Evolutionary conservation across 2,797 vertebrate genomes (phyloP).

Genomic region (Menidia menidia): DNA sequence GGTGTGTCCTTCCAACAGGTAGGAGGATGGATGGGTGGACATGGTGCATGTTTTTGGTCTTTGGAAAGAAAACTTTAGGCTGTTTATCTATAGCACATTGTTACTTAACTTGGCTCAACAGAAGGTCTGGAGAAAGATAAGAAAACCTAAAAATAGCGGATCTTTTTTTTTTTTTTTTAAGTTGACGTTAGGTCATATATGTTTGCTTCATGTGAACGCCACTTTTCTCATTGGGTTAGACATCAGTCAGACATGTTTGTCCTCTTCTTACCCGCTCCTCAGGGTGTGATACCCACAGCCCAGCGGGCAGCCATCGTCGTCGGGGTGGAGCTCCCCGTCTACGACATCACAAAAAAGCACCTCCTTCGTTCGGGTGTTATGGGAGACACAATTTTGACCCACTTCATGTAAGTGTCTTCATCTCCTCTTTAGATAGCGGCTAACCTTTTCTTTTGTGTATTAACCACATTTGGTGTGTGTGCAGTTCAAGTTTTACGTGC

Average conservation of each 20-base stretch:
- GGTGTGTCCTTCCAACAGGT: too few species aligned
- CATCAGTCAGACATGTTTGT: background rate
- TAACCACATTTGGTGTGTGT: background rate
- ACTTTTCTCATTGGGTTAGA: background rate
- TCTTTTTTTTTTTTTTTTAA: too few species aligned
- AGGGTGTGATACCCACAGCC: conserved; percentile 97
- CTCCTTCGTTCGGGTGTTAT: conserved; percentile 91
- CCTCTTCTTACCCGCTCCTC: conserved; percentile 27
- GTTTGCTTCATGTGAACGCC: too few species aligned
- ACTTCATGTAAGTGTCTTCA: conserved; percentile 88
- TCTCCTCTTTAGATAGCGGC: background rate
- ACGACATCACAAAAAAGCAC: conserved; percentile 98
- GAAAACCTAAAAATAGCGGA: too few species aligned
- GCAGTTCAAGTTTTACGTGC: conserved; percentile 93
- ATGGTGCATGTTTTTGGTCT: too few species aligned
- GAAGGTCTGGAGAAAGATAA: too few species aligned
- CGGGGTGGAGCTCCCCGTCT: conserved; percentile 94
- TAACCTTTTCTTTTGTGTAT: background rate
- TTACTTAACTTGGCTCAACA: too few species aligned
- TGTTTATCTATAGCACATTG: too few species aligned
- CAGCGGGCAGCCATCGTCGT: conserved; percentile 96
- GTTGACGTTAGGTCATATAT: too few species aligned
- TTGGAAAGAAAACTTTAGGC: too few species aligned
- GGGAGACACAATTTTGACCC: conserved; percentile 93
- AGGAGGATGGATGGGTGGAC: too few species aligned